Percentiles rank a stretch among this genome's conserved stretches.
Evolutionary conservation across 2,888 invertebrate genomes (phyloP).

Genomic region (Mycalesis mineus): DNA sequence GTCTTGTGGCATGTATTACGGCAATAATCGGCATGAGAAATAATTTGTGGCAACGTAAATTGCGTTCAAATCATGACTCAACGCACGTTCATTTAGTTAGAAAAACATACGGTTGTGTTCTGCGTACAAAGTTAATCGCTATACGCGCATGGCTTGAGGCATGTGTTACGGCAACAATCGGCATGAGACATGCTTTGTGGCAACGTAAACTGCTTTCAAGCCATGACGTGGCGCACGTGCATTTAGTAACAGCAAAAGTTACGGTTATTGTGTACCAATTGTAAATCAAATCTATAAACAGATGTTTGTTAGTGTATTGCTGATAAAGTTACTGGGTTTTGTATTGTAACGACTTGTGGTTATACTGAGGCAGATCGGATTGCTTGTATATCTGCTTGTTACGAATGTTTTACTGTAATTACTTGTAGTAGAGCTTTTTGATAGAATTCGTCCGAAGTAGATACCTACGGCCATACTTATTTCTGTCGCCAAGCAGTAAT

Average conservation of each 20-base stretch:
- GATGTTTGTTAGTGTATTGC: conserved; percentile 3
- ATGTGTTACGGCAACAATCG: conserved; percentile 13
- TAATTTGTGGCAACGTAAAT: too few relatives aligned
- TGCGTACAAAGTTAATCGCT: not conserved
- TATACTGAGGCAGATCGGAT: not conserved
- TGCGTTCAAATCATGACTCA: too few relatives aligned
- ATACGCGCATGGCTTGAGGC: not conserved
- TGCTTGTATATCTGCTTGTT: not conserved
- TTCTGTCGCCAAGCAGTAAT: too few relatives aligned
- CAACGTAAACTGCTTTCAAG: conserved; percentile 31
- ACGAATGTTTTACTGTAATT: not conserved
- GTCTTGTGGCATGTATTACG: too few relatives aligned
- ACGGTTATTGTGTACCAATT: conserved; percentile 2
- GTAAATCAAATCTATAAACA: conserved; percentile 6
- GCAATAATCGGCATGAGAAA: too few relatives aligned
- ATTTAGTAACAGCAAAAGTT: conserved; percentile 11
- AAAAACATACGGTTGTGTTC: too few relatives aligned
- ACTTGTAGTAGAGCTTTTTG: too few relatives aligned
- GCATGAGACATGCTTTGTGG: conserved; percentile 22
- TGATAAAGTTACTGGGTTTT: conserved; percentile 1
- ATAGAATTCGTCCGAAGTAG: too few relatives aligned
- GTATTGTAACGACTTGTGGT: not conserved
- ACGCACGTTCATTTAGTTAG: too few relatives aligned
- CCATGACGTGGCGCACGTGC: conserved; percentile 21
- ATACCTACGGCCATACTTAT: too few relatives aligned